A percentile compares a stretch with the other conserved stretches of the same genome.
Conservation (phyloP, 2,113 vertebrate species). For the Noturus placidus region DNA sequence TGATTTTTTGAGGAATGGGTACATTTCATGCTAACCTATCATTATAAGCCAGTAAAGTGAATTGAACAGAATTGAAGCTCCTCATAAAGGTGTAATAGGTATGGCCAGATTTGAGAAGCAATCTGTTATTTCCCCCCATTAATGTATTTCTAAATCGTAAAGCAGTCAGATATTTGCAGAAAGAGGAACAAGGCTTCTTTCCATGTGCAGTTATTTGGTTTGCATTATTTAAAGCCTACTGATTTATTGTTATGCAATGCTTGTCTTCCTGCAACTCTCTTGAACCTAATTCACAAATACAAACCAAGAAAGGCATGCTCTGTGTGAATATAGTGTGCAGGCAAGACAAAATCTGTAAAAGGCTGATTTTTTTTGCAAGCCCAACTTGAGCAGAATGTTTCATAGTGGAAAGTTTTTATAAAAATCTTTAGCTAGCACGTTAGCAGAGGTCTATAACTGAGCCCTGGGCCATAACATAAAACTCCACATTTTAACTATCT, state of each 20-base stretch:
- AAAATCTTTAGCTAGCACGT: too few species aligned
- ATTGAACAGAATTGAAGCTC: not conserved
- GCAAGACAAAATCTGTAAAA: not conserved
- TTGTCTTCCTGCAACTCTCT: constrained; percentile 29
- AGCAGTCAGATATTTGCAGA: constrained; percentile 10
- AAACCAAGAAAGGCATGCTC: not conserved
- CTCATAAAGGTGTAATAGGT: not conserved
- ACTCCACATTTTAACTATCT: too few species aligned
- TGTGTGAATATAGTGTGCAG: constrained; percentile 2
- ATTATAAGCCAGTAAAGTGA: not conserved
- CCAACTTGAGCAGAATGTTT: too few species aligned
- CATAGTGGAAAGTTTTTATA: too few species aligned
- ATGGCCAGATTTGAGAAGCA: not conserved
- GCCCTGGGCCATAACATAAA: too few species aligned
- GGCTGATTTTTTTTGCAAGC: too few species aligned
- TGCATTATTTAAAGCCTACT: constrained; percentile 50
- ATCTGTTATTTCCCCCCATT: not conserved
- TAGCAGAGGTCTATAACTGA: too few species aligned
- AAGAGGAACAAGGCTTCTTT: constrained; percentile 23
- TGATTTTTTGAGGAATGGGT: not conserved
- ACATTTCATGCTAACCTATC: not conserved
- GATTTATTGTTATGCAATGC: constrained; percentile 35
- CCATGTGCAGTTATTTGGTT: not conserved
- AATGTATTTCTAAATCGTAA: not conserved
- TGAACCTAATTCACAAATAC: constrained; percentile 1